A percentile compares a stretch with the other conserved stretches of the same genome.
These are phyloP conservation scores for Halesus radiatus DNA, from an alignment of 1,140 invertebrate genomes.

Conservation along the genomic window DNA sequence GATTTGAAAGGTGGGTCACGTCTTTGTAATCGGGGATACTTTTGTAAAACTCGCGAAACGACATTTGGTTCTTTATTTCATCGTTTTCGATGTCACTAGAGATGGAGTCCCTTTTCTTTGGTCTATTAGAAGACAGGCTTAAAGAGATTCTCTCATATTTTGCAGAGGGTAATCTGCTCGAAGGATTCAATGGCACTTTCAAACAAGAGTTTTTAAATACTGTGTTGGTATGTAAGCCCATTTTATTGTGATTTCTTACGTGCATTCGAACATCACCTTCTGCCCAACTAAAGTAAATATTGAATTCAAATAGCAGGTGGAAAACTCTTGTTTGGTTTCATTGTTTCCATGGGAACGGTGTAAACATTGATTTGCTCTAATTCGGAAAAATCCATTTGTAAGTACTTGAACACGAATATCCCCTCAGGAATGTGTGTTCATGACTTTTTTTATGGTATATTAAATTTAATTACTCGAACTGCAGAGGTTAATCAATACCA, in stretches of 20 bases:
- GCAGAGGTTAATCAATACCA: too few species aligned
- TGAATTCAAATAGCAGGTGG: neutral
- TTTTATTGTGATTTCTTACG: neutral
- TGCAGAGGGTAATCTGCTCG: constrained; percentile 75
- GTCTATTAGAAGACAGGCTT: constrained; percentile 37
- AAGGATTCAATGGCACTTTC: constrained; percentile 76
- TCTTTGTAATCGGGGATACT: constrained; percentile 81
- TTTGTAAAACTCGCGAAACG: constrained; percentile 75
- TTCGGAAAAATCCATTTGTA: too few species aligned
- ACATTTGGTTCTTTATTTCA: constrained; percentile 63
- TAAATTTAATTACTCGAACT: too few species aligned
- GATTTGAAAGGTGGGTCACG: constrained; percentile 76
- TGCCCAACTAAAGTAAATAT: too few species aligned
- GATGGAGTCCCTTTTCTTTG: neutral
- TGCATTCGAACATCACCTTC: too few species aligned
- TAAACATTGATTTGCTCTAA: constrained; percentile 18
- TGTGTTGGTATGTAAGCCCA: constrained; percentile 64
- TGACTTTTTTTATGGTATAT: too few species aligned
- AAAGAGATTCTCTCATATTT: constrained; percentile 73
- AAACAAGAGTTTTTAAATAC: constrained; percentile 76
- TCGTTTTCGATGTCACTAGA: constrained; percentile 38
- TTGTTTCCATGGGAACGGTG: constrained; percentile 19
- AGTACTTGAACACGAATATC: too few species aligned
- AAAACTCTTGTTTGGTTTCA: constrained; percentile 13
- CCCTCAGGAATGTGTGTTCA: too few species aligned